Evolutionary conservation across 2,888 invertebrate genomes (phyloP).

Genomic region (Tethea ocularis): DNA sequence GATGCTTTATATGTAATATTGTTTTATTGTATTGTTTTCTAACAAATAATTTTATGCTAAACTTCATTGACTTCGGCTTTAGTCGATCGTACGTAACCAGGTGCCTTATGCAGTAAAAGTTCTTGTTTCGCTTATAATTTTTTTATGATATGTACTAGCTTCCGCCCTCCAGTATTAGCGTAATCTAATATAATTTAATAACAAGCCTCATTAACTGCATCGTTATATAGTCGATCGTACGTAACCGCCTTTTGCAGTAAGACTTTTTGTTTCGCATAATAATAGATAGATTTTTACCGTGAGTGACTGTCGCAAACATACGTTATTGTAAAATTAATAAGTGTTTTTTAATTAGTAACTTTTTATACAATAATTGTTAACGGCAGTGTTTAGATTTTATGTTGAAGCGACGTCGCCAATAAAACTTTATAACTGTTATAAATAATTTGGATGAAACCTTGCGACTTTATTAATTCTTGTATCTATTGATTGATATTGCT

Average conservation of each 20-base stretch:
- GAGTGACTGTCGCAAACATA: too few relatives aligned
- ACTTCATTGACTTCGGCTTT: background rate
- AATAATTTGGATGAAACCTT: constrained; percentile 34
- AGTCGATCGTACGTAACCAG: background rate
- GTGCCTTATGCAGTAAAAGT: background rate
- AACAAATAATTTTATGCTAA: background rate
- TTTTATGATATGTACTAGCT: too few relatives aligned
- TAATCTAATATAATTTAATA: too few relatives aligned
- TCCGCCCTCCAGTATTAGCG: too few relatives aligned
- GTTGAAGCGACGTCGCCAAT: background rate
- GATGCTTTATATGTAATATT: constrained; percentile 13
- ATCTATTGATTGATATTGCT: constrained; percentile 49
- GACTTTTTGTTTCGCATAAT: too few relatives aligned
- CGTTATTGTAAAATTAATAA: too few relatives aligned
- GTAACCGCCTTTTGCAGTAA: too few relatives aligned
- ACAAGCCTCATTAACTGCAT: too few relatives aligned
- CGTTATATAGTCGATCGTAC: too few relatives aligned
- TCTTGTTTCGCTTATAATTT: background rate
- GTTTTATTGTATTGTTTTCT: constrained; percentile 3
- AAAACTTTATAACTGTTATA: constrained; percentile 16
- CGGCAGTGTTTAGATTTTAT: background rate
- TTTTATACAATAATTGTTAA: background rate
- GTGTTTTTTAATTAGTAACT: too few relatives aligned
- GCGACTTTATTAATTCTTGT: constrained; percentile 39
- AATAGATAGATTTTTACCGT: too few relatives aligned